Percentiles rank a stretch among this genome's conserved stretches.
These are phyloP conservation scores for Datnioides undecimradiatus DNA, from an alignment of 2,113 vertebrate genomes.

Conservation along the genomic window DNA sequence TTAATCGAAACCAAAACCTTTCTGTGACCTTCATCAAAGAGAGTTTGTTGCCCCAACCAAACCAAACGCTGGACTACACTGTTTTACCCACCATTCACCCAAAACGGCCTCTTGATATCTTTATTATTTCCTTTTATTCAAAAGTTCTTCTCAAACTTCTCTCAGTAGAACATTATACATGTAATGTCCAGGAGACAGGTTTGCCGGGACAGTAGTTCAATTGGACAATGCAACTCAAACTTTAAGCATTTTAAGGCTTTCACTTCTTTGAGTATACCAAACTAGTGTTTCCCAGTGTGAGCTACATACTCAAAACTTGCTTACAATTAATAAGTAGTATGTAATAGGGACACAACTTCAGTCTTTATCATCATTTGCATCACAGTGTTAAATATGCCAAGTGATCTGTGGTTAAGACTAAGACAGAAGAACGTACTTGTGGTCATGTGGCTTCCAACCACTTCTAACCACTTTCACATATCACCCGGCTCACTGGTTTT, in stretches of 20 bases:
- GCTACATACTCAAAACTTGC: not conserved
- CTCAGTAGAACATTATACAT: not conserved
- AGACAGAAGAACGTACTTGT: conserved; percentile 22
- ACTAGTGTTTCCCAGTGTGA: not conserved
- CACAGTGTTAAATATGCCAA: conserved; percentile 3
- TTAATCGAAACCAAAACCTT: conserved; percentile 19
- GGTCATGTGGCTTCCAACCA: conserved; percentile 42
- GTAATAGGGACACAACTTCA: not conserved
- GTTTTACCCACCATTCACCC: not conserved
- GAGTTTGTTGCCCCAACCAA: conserved; percentile 1
- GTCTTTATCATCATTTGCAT: conserved; percentile 5
- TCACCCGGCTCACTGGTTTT: not conserved
- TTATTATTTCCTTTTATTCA: too few relatives aligned
- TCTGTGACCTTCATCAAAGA: conserved; percentile 19
- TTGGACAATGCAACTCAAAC: not conserved
- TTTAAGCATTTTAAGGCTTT: too few relatives aligned
- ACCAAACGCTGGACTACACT: not conserved
- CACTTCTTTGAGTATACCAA: not conserved
- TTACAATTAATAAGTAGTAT: not conserved
- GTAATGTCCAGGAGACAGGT: not conserved
- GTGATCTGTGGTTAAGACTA: not conserved
- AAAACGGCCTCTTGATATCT: not conserved
- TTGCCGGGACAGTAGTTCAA: not conserved
- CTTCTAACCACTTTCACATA: conserved; percentile 29
- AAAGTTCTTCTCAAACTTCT: too few relatives aligned